Percentiles rank a stretch among this genome's conserved stretches.
phyloP scores from a whole-genome alignment of 2,888 invertebrate genomes.

The Cheilosia soror region DNA sequence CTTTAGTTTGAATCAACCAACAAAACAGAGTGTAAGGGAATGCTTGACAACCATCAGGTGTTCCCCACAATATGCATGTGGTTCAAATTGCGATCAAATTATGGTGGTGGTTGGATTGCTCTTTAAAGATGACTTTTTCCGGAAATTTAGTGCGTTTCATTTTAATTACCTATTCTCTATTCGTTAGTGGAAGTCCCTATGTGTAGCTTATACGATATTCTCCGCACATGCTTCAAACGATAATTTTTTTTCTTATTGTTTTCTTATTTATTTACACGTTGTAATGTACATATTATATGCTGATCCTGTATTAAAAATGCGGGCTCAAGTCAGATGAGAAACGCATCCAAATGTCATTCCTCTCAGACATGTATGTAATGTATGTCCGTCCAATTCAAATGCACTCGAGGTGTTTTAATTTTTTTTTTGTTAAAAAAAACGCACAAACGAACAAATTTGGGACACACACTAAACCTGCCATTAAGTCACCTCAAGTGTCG shows the following conservation, averaged over 20 bases:
- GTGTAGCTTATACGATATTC: background rate
- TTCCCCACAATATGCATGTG: conserved; percentile 31
- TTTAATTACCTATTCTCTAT: conserved; percentile 52
- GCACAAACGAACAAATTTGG: conserved; percentile 35
- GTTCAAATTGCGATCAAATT: conserved; percentile 55
- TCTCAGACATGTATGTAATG: background rate
- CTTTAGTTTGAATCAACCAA: conserved; percentile 40
- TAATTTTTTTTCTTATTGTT: background rate
- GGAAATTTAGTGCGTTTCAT: conserved; percentile 46
- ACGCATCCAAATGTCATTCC: conserved; percentile 51
- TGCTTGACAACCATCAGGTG: conserved; percentile 61
- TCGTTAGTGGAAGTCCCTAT: conserved; percentile 13
- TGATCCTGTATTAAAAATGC: conserved; percentile 48
- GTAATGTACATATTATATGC: background rate
- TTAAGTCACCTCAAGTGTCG: conserved; percentile 69
- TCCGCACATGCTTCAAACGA: conserved; percentile 11
- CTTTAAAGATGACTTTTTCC: conserved; percentile 55
- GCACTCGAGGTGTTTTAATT: conserved; percentile 40
- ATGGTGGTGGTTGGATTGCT: conserved; percentile 52
- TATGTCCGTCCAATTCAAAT: background rate
- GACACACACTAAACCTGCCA: conserved; percentile 48
- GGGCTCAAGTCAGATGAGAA: conserved; percentile 54
- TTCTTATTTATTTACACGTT: conserved; percentile 25
- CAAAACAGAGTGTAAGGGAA: conserved; percentile 34
- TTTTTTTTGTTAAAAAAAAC: conserved; percentile 12